Evolutionary conservation across 1,140 invertebrate species (phyloP).

Genomic region (Dendrolimus punctatus): DNA sequence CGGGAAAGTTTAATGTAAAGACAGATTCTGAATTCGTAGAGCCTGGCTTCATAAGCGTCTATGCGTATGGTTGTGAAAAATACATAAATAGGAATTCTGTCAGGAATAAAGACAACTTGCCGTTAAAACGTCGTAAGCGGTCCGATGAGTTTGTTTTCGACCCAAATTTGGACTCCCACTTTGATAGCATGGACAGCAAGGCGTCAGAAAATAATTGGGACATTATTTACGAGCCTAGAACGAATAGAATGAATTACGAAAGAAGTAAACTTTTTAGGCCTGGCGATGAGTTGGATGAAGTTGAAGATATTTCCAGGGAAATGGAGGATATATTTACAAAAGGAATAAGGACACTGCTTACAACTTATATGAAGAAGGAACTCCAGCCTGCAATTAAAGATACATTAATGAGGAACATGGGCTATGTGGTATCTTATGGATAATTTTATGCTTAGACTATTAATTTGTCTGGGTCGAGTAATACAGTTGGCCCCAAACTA

Average conservation of each 20-base stretch:
- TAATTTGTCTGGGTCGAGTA: not conserved
- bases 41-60: conserved; percentile 86
- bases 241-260: conserved; percentile 47
- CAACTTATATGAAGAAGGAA: conserved; percentile 86
- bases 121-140: conserved; percentile 46
- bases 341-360: conserved; percentile 83
- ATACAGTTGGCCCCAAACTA: conserved; percentile 1
- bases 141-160: conserved; percentile 59
- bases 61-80: conserved; percentile 84
- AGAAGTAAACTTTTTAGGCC: conserved; percentile 62
- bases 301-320: conserved; percentile 79
- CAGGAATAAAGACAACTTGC: conserved; percentile 57
- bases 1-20: conserved; percentile 80
- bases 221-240: conserved; percentile 42
- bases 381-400: conserved; percentile 88
- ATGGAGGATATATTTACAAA: conserved; percentile 88
- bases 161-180: conserved; percentile 27
- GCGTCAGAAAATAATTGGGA: conserved; percentile 55
- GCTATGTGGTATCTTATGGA: conserved; percentile 88
- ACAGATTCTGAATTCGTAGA: conserved; percentile 88
- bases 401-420: conserved; percentile 87
- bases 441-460: conserved; percentile 18
- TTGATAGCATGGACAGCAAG: conserved; percentile 47
- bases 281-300: conserved; percentile 66
- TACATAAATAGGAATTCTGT: conserved; percentile 62